Percentiles rank a stretch among this genome's conserved stretches.
Conservation (phyloP, 2,113 vertebrate species). For the Typhlomys cinereus region DNA sequence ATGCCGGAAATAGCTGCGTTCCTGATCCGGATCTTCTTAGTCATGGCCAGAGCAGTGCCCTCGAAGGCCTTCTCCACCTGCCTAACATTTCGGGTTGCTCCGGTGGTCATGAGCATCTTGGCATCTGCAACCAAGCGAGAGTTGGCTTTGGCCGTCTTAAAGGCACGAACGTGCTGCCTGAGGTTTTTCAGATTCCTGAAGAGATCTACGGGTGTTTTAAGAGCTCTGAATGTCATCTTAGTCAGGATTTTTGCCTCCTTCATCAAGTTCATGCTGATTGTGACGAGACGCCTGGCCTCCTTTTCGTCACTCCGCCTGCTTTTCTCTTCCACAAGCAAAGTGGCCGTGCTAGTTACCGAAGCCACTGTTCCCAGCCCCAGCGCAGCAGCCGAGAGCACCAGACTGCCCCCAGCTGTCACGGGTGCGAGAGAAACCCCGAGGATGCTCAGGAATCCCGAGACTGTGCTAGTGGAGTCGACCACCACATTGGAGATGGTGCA, state of each 20-base stretch:
- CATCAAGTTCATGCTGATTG: accelerated
- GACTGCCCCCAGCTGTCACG: constrained; percentile 45
- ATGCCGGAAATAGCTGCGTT: background rate
- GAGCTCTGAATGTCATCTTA: background rate
- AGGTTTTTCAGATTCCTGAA: background rate
- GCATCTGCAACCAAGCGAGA: background rate
- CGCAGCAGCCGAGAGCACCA: constrained; percentile 8
- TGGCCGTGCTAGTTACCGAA: background rate
- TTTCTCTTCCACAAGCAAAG: accelerated
- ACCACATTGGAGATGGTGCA: background rate
- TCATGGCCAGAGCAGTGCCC: background rate
- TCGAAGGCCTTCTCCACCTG: background rate
- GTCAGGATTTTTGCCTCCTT: background rate
- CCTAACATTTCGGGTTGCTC: background rate
- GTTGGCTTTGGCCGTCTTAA: background rate
- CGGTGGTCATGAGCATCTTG: background rate
- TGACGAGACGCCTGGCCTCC: accelerated
- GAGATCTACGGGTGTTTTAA: background rate
- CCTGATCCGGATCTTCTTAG: background rate
- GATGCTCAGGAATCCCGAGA: constrained; percentile 23
- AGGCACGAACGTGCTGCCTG: background rate
- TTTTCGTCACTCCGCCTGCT: accelerated
- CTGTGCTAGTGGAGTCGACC: accelerated
- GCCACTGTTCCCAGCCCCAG: background rate
- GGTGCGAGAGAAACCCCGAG: constrained; percentile 15